phyloP scores from a whole-genome alignment of 2,797 vertebrate species.

The Danionella dracula region DNA sequence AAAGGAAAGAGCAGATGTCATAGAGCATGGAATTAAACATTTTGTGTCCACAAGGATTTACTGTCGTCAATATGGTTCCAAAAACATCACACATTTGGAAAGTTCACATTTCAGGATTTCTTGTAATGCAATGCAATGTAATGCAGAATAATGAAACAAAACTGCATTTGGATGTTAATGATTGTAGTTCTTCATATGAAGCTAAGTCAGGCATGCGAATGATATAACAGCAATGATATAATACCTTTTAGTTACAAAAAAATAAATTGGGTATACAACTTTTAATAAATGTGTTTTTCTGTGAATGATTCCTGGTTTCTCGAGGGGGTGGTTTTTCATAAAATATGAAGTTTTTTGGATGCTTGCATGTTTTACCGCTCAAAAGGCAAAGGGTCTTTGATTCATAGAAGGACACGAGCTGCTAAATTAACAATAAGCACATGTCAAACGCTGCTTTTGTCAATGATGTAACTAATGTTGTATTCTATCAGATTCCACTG shows the following conservation, averaged over 20 bases:
- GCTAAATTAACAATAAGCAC: slow-evolving; percentile 17
- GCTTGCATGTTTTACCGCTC: slow-evolving; percentile 46
- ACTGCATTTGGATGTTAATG: not conserved
- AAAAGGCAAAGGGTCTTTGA: slow-evolving; percentile 54
- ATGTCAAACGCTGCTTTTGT: slow-evolving; percentile 39
- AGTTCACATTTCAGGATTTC: not conserved
- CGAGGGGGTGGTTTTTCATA: slow-evolving; percentile 31
- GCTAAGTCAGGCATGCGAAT: not conserved
- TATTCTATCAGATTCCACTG: slow-evolving; percentile 19
- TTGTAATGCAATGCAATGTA: not conserved
- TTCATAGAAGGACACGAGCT: slow-evolving; percentile 51
- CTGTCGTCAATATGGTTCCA: not conserved
- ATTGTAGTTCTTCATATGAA: slow-evolving; percentile 13
- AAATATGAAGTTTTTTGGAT: slow-evolving; percentile 31
- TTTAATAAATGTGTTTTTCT: slow-evolving; percentile 50
- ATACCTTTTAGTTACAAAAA: slow-evolving; percentile 44
- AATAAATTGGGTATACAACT: slow-evolving; percentile 49
- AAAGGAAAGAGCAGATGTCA: slow-evolving; percentile 62
- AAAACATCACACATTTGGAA: not conserved
- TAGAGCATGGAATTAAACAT: slow-evolving; percentile 53
- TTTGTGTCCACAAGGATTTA: not conserved
- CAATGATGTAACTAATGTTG: not conserved
- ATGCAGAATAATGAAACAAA: not conserved
- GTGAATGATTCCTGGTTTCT: slow-evolving; percentile 44
- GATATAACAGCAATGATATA: slow-evolving; percentile 14